Base-by-base conservation (phyloP, 2,888 invertebrate species). In the Stenodema calcarata region DNA sequence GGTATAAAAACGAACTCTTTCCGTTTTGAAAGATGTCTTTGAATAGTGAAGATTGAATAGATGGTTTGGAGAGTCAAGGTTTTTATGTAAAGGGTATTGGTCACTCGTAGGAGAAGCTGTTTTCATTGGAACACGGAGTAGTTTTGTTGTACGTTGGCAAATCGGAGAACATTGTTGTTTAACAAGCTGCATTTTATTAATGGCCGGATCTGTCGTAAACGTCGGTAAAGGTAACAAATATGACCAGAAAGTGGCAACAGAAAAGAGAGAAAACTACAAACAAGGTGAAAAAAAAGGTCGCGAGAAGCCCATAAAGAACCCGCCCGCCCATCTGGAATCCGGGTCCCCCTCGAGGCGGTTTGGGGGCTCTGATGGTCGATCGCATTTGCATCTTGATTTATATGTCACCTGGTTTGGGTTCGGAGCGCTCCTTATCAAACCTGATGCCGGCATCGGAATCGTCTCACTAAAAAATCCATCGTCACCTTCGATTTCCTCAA, bases 311-410 rank as follows among this genome's bases (percentile, higher is more conserved):
- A 30, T 35, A 35, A 73, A 73, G 35, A 35, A 73, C 30, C 73
- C 73, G 73, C 73, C 62, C 73, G 41, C 73, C 73, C 73, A 73
- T 35, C 73, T 73, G 73, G 73, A 73, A 73, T 73, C 73, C 73
- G 30, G 73, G 73, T 35, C 73, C 35, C 41, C 73, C 73, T 73
- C 73, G 30, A 18, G 35, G 73, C 27, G 73, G 18, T 73, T 30
- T 14, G 27, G 27, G 14, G 23, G 27, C 30, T 27, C 27, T 16
- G 70, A 30, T 18, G 73, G 73, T 35, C 73, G n/a, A 73, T 73
- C 73, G 28, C 73, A 73, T 73, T 73, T 73, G 73, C 73, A 73
- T 73, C 35, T 35, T 73, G 73, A 73, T 73, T 73, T 73, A 73
- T 35, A 18, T 73, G 73, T 73, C 73, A 73, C 73, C 73, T 73